Evolutionary conservation across 2,113 vertebrate species (phyloP), one percentile per base, ranked within the genome.

Genomic region (Mesembrinibis cayennensis): DNA sequence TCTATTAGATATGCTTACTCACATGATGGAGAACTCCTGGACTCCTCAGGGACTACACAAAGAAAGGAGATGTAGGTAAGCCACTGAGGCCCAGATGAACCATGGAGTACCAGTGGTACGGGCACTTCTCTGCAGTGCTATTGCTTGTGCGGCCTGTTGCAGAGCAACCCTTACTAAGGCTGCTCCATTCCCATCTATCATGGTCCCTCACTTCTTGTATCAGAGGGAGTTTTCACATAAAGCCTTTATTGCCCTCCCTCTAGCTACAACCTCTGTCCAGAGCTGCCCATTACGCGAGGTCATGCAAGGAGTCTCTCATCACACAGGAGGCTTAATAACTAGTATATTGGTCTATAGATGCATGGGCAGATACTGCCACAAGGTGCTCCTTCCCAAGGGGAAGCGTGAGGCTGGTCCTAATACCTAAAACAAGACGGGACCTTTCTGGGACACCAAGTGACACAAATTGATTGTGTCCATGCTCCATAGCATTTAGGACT

Each of bases 81-180:
- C 74, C 81, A 12, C 34, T 32, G 36, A 56, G 44, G 36, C 15
- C 49, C 49, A 63, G 55, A 27, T 14, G 18, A 18, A 36, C 73
- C 1, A 0, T 9, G 18, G 36, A 21, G 15, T 40, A 34, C 7
- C 65, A 38, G 22, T 30, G 44, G 34, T 55, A 29, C 25, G 21
- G 16, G 29, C 18, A 29, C 9, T 56, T 67, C 10, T 52, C 42
- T 58, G 44, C 0, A 0, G 40, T 16, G 19, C 19, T n/a, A 5
- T 11, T 53, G 30, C 9, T 42, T 42, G 34, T 29, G 11, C 18
- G 21, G 32, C 0, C 1, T 71, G 45, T 8, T 44, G n/a, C 74
- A 89, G 62, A 42, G 59, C 42, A 83, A 32, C 8, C 22, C 15
- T 62, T 56, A 42, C 32, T 29, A 27, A 8, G 13, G 44, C 61